Evolutionary conservation across 2,888 invertebrate species (phyloP).

Genomic region (Adelognathus sp.): DNA sequence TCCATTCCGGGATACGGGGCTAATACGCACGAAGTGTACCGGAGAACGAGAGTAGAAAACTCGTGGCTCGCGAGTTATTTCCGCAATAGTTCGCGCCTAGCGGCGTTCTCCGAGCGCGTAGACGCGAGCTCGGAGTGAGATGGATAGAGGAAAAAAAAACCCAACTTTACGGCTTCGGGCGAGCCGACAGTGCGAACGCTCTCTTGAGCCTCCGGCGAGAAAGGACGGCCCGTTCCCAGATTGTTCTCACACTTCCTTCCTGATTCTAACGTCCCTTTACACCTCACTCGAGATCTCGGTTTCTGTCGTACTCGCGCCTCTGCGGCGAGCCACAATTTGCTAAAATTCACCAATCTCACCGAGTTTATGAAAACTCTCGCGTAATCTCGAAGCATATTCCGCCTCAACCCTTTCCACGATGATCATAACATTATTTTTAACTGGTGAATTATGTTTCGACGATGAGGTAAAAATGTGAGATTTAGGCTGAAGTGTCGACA

Average conservation of each 20-base stretch:
- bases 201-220: slow-evolving; percentile 14
- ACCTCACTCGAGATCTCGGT: slow-evolving; percentile 3
- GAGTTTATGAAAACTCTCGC: neutral
- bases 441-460: too few relatives aligned
- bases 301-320: neutral
- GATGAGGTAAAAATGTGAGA: too few relatives aligned
- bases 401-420: too few relatives aligned
- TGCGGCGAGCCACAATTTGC: slow-evolving; percentile 1
- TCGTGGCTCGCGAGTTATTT: slow-evolving; percentile 47
- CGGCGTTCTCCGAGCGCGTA: neutral
- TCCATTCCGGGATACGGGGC: slow-evolving; percentile 33
- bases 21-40: slow-evolving; percentile 39
- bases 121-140: neutral
- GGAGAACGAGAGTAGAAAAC: slow-evolving; percentile 37
- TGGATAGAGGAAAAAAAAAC: slow-evolving; percentile 45
- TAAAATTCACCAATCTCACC: neutral
- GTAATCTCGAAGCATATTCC: neutral
- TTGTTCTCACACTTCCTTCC: slow-evolving; percentile 55
- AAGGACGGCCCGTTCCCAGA: slow-evolving; percentile 53
- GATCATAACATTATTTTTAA: too few relatives aligned
- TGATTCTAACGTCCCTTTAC: slow-evolving; percentile 33
- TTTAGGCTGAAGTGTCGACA: too few relatives aligned
- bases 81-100: slow-evolving; percentile 53
- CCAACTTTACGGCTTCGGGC: slow-evolving; percentile 48
- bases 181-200: slow-evolving; percentile 24